Evolutionary conservation across 2,797 vertebrate species (phyloP).

Genomic region (Falco concolor): DNA sequence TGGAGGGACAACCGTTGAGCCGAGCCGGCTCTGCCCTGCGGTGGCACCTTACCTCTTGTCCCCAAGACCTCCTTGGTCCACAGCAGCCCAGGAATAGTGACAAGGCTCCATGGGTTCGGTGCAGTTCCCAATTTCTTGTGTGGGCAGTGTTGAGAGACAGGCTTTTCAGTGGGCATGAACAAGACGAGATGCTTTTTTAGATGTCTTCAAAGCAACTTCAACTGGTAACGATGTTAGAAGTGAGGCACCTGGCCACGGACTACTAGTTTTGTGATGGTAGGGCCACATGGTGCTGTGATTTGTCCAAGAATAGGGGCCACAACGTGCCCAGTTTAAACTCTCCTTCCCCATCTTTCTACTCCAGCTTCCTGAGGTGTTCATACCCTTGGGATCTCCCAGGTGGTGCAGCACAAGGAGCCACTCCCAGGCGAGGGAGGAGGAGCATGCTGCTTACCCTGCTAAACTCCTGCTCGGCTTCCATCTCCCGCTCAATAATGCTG

Average conservation of each 20-base stretch:
- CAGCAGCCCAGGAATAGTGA: background rate
- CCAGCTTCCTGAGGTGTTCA: background rate
- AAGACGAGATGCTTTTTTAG: background rate
- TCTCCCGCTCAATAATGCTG: background rate
- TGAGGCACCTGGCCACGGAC: background rate
- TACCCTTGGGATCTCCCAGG: background rate
- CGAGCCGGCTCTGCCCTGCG: background rate
- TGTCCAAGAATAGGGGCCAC: background rate
- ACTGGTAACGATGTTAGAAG: background rate
- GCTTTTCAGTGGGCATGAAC: background rate
- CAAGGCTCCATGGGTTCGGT: background rate
- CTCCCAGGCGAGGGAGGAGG: background rate
- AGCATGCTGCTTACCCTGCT: background rate
- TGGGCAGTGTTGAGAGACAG: background rate
- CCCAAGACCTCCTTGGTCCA: background rate
- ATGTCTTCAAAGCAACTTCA: background rate
- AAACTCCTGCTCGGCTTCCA: background rate
- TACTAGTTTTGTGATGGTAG: background rate
- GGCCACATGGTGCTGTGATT: background rate
- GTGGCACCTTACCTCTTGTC: background rate
- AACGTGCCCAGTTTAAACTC: background rate
- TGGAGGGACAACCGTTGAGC: background rate
- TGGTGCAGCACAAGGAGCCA: background rate
- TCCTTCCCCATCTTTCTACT: background rate
- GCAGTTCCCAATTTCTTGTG: background rate